Evolutionary conservation across 2,888 invertebrate genomes (phyloP), one percentile per base, ranked within the genome.

Genomic region (Hybos culiciformis): DNA sequence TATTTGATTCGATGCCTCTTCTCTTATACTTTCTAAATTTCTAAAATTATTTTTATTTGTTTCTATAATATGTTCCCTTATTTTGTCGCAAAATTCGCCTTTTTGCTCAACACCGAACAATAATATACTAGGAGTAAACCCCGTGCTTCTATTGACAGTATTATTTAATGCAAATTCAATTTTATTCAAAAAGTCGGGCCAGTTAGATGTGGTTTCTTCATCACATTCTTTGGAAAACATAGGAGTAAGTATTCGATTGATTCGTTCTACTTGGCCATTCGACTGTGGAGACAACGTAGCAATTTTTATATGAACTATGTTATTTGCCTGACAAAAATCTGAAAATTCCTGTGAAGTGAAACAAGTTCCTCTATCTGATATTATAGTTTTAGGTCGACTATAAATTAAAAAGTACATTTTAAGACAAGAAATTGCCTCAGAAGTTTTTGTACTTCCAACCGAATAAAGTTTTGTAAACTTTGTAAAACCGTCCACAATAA

Each of bases 361-460:
- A 15, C 56, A 53, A 14, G 57, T 54, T n/a, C 63, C 63, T 21
- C 59, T 48, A 45, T 67, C 66, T 2, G 57, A 55, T 6, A 66
- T 54, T 8, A 66, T 48, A 5, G 56, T 45, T 6, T 58, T 45
- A 20, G 56, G 50, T 24, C 36, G 33, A 38, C 50, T 49, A 26
- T 50, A 53, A 18, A 21, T 17, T 15, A 12, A 7, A 23, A 51
- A 53, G 46, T 50, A 51, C 3, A 33, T 46, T 39, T 54, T 23
- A 7, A 62, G 38, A 12, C 49, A 48, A 42, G 44, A 49, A 21
- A 61, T 50, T 1, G 53, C 56, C 8, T 50, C 50, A 40, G 45
- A 47, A 3, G 54, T 50, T 42, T 53, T 54, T 3, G 59, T 60
- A 37, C 48, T 53, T 33, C 47, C 51, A 6, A 59, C 56, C 2